Conservation (phyloP, 2,888 invertebrate species). For the Dolichopus griseipennis region DNA sequence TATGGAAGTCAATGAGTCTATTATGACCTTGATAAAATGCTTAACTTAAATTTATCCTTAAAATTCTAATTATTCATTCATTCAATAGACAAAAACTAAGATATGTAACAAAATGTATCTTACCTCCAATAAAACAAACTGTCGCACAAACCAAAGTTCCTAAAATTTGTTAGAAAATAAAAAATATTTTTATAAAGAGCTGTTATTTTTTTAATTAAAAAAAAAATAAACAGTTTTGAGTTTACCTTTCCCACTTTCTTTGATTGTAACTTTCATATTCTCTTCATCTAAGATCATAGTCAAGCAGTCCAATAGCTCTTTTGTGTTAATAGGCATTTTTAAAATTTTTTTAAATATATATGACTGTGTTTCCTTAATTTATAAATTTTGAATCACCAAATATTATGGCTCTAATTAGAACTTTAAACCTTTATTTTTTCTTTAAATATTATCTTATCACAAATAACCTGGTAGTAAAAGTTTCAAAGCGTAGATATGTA, state of each 20-base stretch:
- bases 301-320: slow-evolving; percentile 37
- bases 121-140: slow-evolving; percentile 36
- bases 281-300: slow-evolving; percentile 36
- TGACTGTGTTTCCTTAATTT: background rate
- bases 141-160: slow-evolving; percentile 32
- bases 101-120: background rate
- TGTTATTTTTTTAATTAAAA: background rate
- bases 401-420: too few species aligned
- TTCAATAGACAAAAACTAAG: too few species aligned
- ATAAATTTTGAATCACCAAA: background rate
- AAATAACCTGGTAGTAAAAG: too few species aligned
- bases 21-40: too few species aligned
- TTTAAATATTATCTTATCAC: too few species aligned
- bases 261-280: slow-evolving; percentile 35
- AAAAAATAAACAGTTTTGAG: background rate
- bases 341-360: background rate
- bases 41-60: too few species aligned
- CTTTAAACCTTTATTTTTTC: too few species aligned
- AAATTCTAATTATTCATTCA: too few species aligned
- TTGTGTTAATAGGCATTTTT: slow-evolving; percentile 36
- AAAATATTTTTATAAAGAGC: background rate
- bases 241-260: slow-evolving; percentile 34
- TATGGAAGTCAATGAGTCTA: background rate
- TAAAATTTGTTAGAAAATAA: background rate
- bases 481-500: too few species aligned